Conservation (phyloP, 2,888 invertebrate genomes). For the Lycaena phlaeas region DNA sequence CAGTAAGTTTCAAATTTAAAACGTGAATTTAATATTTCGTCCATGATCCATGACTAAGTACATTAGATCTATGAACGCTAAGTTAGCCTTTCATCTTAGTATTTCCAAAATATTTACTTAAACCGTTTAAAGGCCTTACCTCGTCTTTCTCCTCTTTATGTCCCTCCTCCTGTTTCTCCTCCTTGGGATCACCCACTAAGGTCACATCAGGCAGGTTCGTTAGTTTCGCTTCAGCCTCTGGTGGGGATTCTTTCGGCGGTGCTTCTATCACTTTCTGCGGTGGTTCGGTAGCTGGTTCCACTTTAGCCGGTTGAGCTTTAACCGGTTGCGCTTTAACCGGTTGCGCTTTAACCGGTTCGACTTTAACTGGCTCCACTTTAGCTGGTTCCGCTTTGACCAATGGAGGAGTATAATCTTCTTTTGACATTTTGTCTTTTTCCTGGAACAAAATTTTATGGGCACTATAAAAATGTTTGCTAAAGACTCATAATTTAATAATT, state of each 20-base stretch:
- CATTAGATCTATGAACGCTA: too few relatives aligned
- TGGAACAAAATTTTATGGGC: constrained; percentile 17
- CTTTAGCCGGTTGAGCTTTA: constrained; percentile 23
- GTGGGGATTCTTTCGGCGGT: constrained; percentile 13
- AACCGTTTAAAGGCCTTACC: constrained; percentile 17
- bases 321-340: constrained; percentile 33
- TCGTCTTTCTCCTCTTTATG: constrained; percentile 32
- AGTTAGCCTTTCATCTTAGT: too few relatives aligned
- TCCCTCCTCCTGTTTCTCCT: constrained; percentile 37
- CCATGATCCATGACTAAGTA: too few relatives aligned
- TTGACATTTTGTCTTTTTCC: constrained; percentile 35
- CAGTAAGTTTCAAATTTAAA: too few relatives aligned
- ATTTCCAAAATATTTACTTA: too few relatives aligned
- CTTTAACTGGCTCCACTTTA: constrained; percentile 10
- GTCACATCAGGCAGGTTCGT: constrained; percentile 53
- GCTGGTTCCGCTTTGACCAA: constrained; percentile 25
- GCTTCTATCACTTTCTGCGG: too few relatives aligned
- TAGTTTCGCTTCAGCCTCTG: constrained; percentile 17
- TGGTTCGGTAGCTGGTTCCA: constrained; percentile 16
- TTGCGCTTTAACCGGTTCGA: constrained; percentile 20
- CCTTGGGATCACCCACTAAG: constrained; percentile 43
- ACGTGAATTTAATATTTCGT: too few relatives aligned
- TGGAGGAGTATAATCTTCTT: constrained; percentile 20
- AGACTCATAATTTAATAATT: too few relatives aligned
- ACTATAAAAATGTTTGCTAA: too few relatives aligned